Conservation (phyloP, 2,113 vertebrate genomes). For the Megaceryle torquata region DNA sequence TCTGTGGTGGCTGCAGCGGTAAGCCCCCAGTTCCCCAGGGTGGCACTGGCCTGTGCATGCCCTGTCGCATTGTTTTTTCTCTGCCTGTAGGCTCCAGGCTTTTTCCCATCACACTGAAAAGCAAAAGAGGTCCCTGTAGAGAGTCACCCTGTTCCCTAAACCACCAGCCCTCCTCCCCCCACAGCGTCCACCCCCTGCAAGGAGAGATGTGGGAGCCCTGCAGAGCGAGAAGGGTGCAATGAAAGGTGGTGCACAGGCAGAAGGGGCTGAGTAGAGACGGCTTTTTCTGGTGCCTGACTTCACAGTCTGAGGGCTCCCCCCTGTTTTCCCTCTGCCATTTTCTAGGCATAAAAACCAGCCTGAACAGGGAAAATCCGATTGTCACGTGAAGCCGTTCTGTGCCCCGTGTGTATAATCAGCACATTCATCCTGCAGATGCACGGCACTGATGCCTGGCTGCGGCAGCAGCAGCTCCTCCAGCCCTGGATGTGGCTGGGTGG, state of each 20-base stretch:
- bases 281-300: neutral
- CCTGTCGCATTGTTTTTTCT: accelerated
- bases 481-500: neutral
- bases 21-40: neutral
- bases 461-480: neutral
- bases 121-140: neutral
- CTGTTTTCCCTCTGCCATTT: neutral
- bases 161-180: neutral
- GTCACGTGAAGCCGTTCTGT: neutral
- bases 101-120: neutral
- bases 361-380: neutral
- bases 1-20: neutral
- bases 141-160: accelerated
- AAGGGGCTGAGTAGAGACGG: neutral
- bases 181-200: neutral
- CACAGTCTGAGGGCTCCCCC: neutral
- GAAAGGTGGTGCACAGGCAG: neutral
- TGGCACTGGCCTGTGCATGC: neutral
- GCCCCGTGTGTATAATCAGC: neutral
- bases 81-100: neutral
- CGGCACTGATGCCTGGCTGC: neutral
- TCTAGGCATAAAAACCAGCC: neutral
- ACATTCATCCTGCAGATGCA: neutral
- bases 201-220: neutral
- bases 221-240: accelerated